Conservation (phyloP, 2,888 invertebrate species). For the Calameuta idolon region DNA sequence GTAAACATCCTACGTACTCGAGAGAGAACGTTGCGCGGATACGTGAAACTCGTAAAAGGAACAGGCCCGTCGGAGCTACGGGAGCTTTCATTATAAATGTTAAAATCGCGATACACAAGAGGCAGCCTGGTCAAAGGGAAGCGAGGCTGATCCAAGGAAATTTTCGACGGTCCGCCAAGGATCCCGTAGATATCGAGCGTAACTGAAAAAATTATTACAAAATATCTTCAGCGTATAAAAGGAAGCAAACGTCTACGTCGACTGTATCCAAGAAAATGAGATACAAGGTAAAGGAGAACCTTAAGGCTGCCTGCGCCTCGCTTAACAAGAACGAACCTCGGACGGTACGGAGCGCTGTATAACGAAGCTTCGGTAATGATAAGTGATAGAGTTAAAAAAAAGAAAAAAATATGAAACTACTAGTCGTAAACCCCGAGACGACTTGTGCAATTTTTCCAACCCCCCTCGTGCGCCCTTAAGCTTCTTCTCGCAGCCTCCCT, state of each 20-base stretch:
- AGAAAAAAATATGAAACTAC: background rate
- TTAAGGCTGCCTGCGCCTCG: background rate
- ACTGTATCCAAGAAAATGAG: background rate
- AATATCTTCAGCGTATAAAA: background rate
- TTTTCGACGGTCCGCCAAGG: background rate
- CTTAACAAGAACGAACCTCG: background rate
- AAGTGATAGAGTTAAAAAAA: background rate
- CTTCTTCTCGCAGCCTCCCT: background rate
- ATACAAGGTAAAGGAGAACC: background rate
- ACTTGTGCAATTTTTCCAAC: background rate
- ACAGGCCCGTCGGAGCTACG: background rate
- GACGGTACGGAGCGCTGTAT: background rate
- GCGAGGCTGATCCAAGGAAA: background rate
- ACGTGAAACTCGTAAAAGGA: background rate
- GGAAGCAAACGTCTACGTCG: background rate
- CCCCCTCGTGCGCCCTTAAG: background rate
- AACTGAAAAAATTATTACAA: background rate
- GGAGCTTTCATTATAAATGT: background rate
- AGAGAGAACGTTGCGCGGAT: background rate
- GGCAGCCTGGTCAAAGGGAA: background rate
- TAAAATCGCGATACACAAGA: background rate
- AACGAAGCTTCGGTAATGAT: background rate
- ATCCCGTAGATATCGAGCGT: background rate
- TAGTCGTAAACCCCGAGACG: background rate
- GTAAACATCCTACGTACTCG: background rate